A percentile compares a stretch with the other conserved stretches of the same genome.
phyloP scores from a whole-genome alignment of 2,888 invertebrate genomes.

The Siphlonurus alternatus region DNA sequence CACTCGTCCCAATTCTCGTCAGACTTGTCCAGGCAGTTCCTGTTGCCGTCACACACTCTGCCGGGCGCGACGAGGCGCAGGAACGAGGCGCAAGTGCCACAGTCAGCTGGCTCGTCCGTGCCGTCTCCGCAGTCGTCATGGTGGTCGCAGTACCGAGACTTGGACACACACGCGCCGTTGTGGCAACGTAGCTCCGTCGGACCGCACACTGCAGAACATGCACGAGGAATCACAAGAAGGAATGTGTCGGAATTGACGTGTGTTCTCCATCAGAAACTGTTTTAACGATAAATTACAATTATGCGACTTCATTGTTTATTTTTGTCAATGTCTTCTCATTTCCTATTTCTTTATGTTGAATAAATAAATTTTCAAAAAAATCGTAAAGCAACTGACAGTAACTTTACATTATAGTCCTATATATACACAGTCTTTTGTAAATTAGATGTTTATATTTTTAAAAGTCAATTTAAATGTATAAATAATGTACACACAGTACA shows the following conservation, averaged over 20 bases:
- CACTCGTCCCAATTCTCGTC: conserved; percentile 54
- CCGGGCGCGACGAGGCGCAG: conserved; percentile 43
- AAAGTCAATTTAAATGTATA: too few relatives aligned
- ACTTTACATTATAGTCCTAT: too few relatives aligned
- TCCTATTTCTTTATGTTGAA: too few relatives aligned
- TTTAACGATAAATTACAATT: too few relatives aligned
- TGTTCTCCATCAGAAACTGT: neutral
- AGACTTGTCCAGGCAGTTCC: conserved; percentile 58
- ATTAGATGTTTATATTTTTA: too few relatives aligned
- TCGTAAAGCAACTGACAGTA: too few relatives aligned
- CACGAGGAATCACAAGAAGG: too few relatives aligned
- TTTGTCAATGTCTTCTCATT: too few relatives aligned
- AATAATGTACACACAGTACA: too few relatives aligned
- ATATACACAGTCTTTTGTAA: too few relatives aligned
- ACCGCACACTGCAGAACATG: conserved; percentile 37
- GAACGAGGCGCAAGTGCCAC: conserved; percentile 46
- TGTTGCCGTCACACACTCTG: conserved; percentile 55
- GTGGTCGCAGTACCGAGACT: conserved; percentile 49
- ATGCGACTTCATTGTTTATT: too few relatives aligned
- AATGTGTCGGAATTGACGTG: neutral
- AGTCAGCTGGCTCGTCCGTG: conserved; percentile 49
- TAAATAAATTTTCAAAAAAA: too few relatives aligned
- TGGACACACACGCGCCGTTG: conserved; percentile 48
- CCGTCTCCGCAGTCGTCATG: conserved; percentile 49
- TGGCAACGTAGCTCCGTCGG: conserved; percentile 46